Conservation (phyloP, 2,797 vertebrate genomes). For the Chaenodraco wilsoni region DNA sequence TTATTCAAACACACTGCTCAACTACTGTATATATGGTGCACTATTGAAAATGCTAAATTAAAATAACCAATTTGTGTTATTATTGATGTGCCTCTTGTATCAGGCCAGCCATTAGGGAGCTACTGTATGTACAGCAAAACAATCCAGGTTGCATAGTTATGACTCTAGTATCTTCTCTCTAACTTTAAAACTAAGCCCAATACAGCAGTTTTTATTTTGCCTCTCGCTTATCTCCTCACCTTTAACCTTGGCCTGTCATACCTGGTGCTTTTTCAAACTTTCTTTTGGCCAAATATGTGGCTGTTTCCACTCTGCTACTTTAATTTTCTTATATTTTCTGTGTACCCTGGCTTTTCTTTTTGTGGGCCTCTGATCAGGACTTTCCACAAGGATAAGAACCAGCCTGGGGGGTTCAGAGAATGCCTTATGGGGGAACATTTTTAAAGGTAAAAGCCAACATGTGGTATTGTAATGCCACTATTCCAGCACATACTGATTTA, state of each 20-base stretch:
- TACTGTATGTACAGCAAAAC: too few species aligned
- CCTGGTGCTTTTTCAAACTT: too few species aligned
- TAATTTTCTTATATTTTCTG: neutral
- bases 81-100: neutral
- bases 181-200: neutral
- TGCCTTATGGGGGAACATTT: too few species aligned
- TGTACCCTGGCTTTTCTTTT: neutral
- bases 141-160: neutral
- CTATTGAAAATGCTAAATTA: neutral
- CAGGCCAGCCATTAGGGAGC: too few species aligned
- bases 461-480: too few species aligned
- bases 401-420: too few species aligned
- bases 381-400: neutral
- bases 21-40: neutral
- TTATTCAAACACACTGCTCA: neutral
- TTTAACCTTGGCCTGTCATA: too few species aligned
- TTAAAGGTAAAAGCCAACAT: too few species aligned
- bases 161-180: neutral
- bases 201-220: neutral
- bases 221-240: too few species aligned
- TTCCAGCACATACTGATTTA: too few species aligned
- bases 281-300: neutral
- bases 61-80: neutral
- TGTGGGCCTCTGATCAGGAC: neutral
- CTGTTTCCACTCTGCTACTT: neutral